Evolutionary conservation across 2,888 invertebrate species (phyloP), one percentile per base, ranked within the genome.

Genomic region (Dermolepida albohirtum): DNA sequence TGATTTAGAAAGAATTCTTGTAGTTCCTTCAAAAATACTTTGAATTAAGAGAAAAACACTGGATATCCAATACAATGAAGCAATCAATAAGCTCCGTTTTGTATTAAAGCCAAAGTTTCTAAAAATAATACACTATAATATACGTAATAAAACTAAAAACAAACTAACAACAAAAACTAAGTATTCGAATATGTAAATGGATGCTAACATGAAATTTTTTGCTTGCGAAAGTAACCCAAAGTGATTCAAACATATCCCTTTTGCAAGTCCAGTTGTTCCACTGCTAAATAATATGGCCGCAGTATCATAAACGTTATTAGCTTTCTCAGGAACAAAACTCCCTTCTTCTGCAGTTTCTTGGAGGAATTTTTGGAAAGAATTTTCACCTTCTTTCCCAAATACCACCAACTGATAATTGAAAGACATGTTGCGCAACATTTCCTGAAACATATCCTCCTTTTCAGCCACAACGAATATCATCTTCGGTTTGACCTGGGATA

Each of bases 41-140:
- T 67, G 70, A 1, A 72, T 71, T 17, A 78, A 64, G 14, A 74
- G 67, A 12, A 78, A 5, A 6, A 74, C 71, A 5, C 76, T 69
- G 8, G 81, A 80, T 40, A 81, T 78, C 81, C 81, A 81, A 64
- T 81, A 81, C 11, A 80, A 70, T 1, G 80, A 74, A 0, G 80
- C 64, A 69, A 74, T 78, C 50, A 69, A 64, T 34, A 76, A 72
- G 22, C 14, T 22, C 7, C 29, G 29, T 4, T 12, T 10, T 14
- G 52, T 52, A 8, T 52, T 52, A 34, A 14, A 55, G 27, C 67
- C 74, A 41, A 62, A 52, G 34, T 70, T 44, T 41, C 77, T 77
- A 50, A 68, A 72, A 73, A 62, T 40, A 44, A 14, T 39, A 16
- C 12, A n/a, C 1, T 44, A n/a, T 10, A n/a, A 22, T 22, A 22